Conservation (phyloP, 2,888 invertebrate species). For the Andrena camellia region DNA sequence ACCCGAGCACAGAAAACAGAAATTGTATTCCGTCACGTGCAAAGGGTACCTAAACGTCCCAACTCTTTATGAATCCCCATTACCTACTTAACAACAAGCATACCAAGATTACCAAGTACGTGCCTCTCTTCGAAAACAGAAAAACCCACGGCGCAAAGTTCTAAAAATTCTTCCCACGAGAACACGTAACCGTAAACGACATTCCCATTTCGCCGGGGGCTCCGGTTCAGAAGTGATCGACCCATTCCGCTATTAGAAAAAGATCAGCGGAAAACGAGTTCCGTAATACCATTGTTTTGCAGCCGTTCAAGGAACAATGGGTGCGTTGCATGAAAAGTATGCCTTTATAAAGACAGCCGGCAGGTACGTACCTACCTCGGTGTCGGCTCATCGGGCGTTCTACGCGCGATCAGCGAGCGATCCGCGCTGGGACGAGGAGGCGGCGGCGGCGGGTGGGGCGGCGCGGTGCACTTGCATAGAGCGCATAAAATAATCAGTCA, state of each 20-base stretch:
- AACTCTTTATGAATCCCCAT: too few relatives aligned
- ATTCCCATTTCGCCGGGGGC: not conserved
- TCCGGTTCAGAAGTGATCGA: constrained; percentile 10
- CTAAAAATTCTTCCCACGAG: not conserved
- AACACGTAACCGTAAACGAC: not conserved
- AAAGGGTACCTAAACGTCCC: too few relatives aligned
- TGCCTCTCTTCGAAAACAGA: not conserved
- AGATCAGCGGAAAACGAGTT: constrained; percentile 27
- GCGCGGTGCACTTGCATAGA: constrained; percentile 73
- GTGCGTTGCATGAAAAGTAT: constrained; percentile 28
- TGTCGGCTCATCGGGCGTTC: constrained; percentile 2
- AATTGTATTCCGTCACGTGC: too few relatives aligned
- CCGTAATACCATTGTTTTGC: constrained; percentile 48
- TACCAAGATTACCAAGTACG: not conserved
- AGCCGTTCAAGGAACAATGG: constrained; percentile 34
- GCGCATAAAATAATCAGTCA: constrained; percentile 81
- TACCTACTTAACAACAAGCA: not conserved
- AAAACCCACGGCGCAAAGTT: not conserved
- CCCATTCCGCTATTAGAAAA: not conserved
- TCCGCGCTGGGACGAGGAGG: not conserved
- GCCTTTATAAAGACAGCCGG: constrained; percentile 27
- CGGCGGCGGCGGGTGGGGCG: not conserved
- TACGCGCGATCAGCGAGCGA: not conserved
- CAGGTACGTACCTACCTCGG: constrained; percentile 10
- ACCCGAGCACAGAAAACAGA: too few relatives aligned